Evolutionary conservation across 2,113 vertebrate species (phyloP).

Genomic region (Haliaeetus leucogaster): DNA sequence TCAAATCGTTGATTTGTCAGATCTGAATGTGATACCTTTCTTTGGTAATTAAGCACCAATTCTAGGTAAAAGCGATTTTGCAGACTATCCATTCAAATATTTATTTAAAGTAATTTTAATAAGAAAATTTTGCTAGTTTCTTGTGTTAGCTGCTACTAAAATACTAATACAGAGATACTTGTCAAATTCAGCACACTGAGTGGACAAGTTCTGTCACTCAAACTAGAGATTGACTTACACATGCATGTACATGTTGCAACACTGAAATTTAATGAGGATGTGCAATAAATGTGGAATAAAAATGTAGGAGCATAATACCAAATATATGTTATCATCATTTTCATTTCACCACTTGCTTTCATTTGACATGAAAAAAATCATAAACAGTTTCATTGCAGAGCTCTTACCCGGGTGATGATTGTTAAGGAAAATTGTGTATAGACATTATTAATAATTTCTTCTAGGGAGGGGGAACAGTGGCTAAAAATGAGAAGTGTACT

Average conservation of each 20-base stretch:
- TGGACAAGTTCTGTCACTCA: background rate
- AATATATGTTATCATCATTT: background rate
- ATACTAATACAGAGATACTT: background rate
- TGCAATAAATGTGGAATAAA: background rate
- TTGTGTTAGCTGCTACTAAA: background rate
- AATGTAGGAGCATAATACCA: background rate
- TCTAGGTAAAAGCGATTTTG: background rate
- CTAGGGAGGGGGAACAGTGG: constrained; percentile 89
- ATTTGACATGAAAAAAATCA: background rate
- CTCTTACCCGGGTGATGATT: background rate
- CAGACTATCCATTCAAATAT: background rate
- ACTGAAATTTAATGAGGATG: background rate
- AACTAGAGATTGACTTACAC: background rate
- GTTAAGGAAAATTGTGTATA: background rate
- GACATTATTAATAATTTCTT: constrained; percentile 30
- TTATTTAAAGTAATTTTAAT: background rate
- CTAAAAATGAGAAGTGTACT: constrained; percentile 89
- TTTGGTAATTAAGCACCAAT: background rate
- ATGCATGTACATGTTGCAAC: background rate
- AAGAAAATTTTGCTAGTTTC: background rate
- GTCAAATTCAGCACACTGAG: background rate
- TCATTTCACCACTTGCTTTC: background rate
- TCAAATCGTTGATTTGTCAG: background rate
- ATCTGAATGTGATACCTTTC: background rate
- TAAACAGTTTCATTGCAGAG: background rate